Evolutionary conservation across 2,888 invertebrate genomes (phyloP).

Genomic region (Trichopoda pennipes): DNA sequence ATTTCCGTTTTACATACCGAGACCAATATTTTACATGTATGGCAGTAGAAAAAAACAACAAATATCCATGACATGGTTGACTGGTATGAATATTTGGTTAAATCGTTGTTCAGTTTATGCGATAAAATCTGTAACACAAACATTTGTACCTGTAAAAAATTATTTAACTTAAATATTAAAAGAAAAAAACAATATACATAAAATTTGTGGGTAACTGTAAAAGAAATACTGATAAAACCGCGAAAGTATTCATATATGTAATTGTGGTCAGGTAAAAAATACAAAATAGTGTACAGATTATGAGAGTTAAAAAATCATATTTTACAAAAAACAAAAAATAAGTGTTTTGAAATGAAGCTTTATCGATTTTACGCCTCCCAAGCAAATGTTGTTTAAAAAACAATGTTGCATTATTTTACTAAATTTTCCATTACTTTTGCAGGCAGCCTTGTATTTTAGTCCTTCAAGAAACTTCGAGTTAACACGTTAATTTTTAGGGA

Average conservation of each 20-base stretch:
- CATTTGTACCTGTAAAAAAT: not conserved
- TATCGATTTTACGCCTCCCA: too few relatives aligned
- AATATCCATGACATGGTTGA: slow-evolving; percentile 46
- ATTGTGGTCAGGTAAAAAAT: slow-evolving; percentile 22
- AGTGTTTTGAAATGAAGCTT: too few relatives aligned
- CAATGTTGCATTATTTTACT: too few relatives aligned
- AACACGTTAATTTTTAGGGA: too few relatives aligned
- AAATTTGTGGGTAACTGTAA: slow-evolving; percentile 27
- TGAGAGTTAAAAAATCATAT: not conserved
- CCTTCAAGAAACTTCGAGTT: too few relatives aligned
- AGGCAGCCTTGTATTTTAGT: too few relatives aligned
- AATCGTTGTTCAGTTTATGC: slow-evolving; percentile 56
- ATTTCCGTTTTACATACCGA: slow-evolving; percentile 43
- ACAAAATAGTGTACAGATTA: not conserved
- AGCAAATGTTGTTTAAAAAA: too few relatives aligned
- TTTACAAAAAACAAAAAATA: not conserved
- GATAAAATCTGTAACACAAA: slow-evolving; percentile 40
- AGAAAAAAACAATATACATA: slow-evolving; percentile 1
- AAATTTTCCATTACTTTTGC: too few relatives aligned
- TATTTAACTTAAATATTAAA: slow-evolving; percentile 10
- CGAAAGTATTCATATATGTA: slow-evolving; percentile 11
- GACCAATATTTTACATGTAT: slow-evolving; percentile 12
- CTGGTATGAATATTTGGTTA: slow-evolving; percentile 48
- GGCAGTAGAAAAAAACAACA: not conserved
- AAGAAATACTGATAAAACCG: slow-evolving; percentile 31